Evolutionary conservation across 2,797 vertebrate genomes (phyloP), one percentile per base, ranked within the genome.

Genomic region (Eutrigla gurnardus): DNA sequence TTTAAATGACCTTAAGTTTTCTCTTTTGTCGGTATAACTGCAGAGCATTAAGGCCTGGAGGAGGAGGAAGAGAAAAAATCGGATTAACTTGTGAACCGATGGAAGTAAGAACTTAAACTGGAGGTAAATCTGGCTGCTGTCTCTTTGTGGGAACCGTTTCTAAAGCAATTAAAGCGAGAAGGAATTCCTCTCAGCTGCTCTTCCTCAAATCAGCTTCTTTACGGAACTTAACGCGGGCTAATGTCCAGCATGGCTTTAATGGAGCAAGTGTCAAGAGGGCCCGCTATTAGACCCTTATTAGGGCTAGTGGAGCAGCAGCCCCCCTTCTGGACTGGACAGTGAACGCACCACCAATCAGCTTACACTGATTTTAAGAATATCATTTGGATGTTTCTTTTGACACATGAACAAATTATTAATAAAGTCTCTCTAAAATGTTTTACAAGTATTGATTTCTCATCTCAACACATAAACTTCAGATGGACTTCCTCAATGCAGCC

Each of bases 41-140:
- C 58, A 65, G 70, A 70, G 70, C 52, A 77, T 88, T 88, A 76
- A 77, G 92, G 90, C 92, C 92, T 85, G 87, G 45, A 94, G 89
- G 40, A 95, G 90, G 92, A 49, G 94, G 90, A 92, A 25, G 25
- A 39, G 67, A 68, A 86, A 92, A 96, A 96, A 96, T 94, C 91
- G 96, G 96, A 96, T 97, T 97, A 97, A 97, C 96, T 97, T 97
- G 96, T 97, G 96, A 97, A 97, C 96, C 93, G 95, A 96, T 95
- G 95, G 95, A 97, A 96, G 96, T 96, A 96, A 96, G 96, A 96
- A 96, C 93, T 96, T 96, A 96, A 97, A 96, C 95, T 96, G 95
- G 94, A 96, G 94, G 95, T 96, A 96, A 96, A 96, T 96, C 95
- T 96, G 95, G 90, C 91, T 94, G 95, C 93, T 95, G 95, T 95